Evolutionary conservation across 1,140 invertebrate genomes (phyloP).

Genomic region (Oscheius sp.): DNA sequence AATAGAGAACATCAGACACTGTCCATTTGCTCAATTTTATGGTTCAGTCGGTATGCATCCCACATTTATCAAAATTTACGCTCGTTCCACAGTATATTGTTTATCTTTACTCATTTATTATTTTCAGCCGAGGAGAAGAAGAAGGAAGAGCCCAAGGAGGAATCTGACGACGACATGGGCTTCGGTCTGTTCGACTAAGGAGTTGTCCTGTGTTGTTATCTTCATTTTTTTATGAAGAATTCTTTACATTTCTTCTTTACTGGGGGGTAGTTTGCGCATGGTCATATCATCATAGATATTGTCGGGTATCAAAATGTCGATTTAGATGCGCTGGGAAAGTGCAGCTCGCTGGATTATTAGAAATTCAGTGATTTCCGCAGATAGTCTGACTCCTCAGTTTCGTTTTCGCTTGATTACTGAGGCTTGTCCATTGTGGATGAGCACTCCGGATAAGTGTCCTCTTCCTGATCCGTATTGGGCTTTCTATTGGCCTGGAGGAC

Average conservation of each 20-base stretch:
- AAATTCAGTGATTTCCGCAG: conserved; percentile 17
- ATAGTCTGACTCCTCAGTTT: conserved; percentile 34
- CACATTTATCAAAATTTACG: conserved; percentile 5
- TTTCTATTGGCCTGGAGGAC: conserved; percentile 39
- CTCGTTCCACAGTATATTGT: not conserved
- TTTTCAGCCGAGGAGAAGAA: conserved; percentile 69
- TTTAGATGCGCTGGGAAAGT: not conserved
- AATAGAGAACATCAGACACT: conserved; percentile 28
- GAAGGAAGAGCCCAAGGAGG: conserved; percentile 72
- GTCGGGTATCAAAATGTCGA: not conserved
- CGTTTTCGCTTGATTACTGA: conserved; percentile 28
- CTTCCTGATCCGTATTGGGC: conserved; percentile 36
- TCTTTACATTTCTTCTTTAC: not conserved
- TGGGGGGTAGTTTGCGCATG: not conserved
- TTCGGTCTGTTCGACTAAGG: conserved; percentile 89
- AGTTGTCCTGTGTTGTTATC: not conserved
- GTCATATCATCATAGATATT: not conserved
- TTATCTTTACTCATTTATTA: not conserved
- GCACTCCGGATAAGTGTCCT: conserved; percentile 31
- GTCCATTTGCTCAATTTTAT: conserved; percentile 17
- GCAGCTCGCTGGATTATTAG: conserved; percentile 31
- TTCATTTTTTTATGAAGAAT: not conserved
- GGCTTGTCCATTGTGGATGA: conserved; percentile 31
- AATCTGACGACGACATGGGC: conserved; percentile 86
- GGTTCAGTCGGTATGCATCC: not conserved